Base-by-base conservation (phyloP, 2,888 invertebrate genomes). In the Rosalia funebris region DNA sequence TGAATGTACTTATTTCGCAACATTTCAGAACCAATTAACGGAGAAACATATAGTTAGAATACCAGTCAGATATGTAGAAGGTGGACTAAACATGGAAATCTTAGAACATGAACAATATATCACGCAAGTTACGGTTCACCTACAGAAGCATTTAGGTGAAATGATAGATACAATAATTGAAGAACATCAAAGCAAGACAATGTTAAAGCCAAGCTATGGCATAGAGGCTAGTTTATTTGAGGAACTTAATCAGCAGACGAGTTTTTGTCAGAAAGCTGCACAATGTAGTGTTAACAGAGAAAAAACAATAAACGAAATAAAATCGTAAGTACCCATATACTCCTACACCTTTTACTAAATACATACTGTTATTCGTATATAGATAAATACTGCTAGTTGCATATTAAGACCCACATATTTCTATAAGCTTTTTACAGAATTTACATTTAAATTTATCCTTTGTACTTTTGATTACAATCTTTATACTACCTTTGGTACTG, bases 41-140 rank as follows among this genome's bases (percentile, higher is more conserved):
- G 91, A 91, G 73, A 90, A 90, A 72, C 91, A 92, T 79, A 87
- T 91, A 69, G 87, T 85, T 75, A 86, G 84, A 59, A 82, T 87
- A 66, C 83, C 88, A 56, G 84, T 83, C 19, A 84, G 81, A 71
- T 85, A 82, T 77, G 81, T 81, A 32, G 83, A 83, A 66, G 82
- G 82, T 15, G 85, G 86, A 5, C 71, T 86, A 25, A 82, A 84
- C 74, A 75, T 83, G 12, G 79, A 81, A 14, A 72, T 84, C 16
- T 84, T 86, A 42, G 89, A 89, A 70, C 87, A 88, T 72, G 77
- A 79, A 47, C 86, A 87, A 65, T 91, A 91, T 81, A 83, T 90
- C 25, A 82, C 84, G 44, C 84, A 87, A 47, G 86, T 91, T 14
- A 84, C 86, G 17, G 82, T 83, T 7, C 89, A 91, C 72, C 67